A percentile compares a stretch with the other conserved stretches of the same genome.
Conservation (phyloP, 2,888 invertebrate species). For the Panzeria rudis region DNA sequence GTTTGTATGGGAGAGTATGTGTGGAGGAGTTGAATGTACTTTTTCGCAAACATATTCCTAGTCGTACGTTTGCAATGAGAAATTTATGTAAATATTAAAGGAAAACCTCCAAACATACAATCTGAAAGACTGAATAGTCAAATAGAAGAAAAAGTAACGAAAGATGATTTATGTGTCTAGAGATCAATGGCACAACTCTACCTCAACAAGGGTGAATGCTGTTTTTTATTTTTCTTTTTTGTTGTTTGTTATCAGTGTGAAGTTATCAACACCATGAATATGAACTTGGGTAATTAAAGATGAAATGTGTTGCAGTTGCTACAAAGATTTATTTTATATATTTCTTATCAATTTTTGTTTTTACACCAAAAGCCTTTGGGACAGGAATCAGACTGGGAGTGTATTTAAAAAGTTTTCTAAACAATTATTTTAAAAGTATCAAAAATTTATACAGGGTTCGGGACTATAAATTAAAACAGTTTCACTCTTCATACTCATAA, state of each 20-base stretch:
- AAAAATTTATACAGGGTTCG: background rate
- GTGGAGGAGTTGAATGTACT: slow-evolving; percentile 59
- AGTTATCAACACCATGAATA: slow-evolving; percentile 47
- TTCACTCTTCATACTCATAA: background rate
- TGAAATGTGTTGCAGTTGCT: slow-evolving; percentile 20
- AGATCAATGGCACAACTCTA: slow-evolving; percentile 65
- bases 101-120: slow-evolving; percentile 39
- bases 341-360: background rate
- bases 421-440: background rate
- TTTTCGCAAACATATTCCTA: background rate
- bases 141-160: slow-evolving; percentile 22
- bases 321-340: slow-evolving; percentile 10
- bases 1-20: background rate
- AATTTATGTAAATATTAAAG: slow-evolving; percentile 25
- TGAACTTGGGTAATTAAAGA: slow-evolving; percentile 63
- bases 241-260: slow-evolving; percentile 7
- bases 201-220: background rate
- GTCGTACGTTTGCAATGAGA: background rate
- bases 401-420: background rate
- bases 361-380: background rate
- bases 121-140: slow-evolving; percentile 7
- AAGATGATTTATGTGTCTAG: slow-evolving; percentile 63
- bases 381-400: background rate
- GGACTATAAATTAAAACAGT: background rate
- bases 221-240: background rate